Percentiles rank a stretch among this genome's conserved stretches.
phyloP scores from a whole-genome alignment of 1,140 invertebrate genomes.

The Leptinotarsa texana region DNA sequence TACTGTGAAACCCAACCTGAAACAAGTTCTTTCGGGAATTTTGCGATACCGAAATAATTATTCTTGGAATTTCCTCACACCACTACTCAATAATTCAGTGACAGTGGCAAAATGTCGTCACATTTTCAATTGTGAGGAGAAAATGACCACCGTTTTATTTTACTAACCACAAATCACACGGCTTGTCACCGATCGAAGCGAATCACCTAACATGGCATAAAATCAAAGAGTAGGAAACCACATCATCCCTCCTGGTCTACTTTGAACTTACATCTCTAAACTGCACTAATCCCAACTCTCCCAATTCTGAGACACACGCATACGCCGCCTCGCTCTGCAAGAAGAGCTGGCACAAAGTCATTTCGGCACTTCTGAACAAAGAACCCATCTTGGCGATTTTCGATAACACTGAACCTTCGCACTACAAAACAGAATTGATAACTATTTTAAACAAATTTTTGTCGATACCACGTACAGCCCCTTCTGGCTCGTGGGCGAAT shows the following conservation, averaged over 20 bases:
- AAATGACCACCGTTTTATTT: not conserved
- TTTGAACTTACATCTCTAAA: conserved; percentile 82
- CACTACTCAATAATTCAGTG: too few species aligned
- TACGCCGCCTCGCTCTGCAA: conserved; percentile 92
- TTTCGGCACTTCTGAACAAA: conserved; percentile 87
- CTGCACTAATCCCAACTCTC: conserved; percentile 90
- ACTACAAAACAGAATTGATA: conserved; percentile 22
- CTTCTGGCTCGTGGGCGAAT: conserved; percentile 18
- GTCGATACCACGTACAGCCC: conserved; percentile 7
- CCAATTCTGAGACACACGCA: conserved; percentile 89
- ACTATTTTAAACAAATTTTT: not conserved
- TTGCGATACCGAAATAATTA: too few species aligned
- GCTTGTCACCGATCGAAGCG: not conserved
- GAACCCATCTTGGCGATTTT: conserved; percentile 65
- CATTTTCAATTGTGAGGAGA: too few species aligned
- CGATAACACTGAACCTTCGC: conserved; percentile 7
- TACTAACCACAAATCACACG: not conserved
- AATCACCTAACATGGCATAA: not conserved
- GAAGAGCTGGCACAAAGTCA: conserved; percentile 89
- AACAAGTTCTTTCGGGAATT: too few species aligned
- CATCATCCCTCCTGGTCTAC: not conserved
- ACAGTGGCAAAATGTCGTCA: too few species aligned
- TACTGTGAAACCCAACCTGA: too few species aligned
- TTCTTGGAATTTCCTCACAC: too few species aligned
- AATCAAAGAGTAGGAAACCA: too few species aligned